Conservation (phyloP, 2,888 invertebrate species). For the Ophion ellenae region DNA sequence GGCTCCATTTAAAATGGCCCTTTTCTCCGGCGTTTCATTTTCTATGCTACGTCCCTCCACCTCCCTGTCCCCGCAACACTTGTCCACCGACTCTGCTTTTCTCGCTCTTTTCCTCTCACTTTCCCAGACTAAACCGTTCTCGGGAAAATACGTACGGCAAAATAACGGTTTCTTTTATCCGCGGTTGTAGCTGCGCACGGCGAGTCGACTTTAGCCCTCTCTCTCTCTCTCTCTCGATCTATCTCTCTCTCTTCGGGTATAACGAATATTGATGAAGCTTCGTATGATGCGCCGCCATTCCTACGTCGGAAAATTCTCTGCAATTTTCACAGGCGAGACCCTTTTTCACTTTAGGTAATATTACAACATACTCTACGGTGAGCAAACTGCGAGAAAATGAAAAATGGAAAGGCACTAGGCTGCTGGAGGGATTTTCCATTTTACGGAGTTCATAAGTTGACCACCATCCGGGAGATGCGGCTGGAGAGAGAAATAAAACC, state of each 20-base stretch:
- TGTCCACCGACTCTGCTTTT: background rate
- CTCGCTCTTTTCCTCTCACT: slow-evolving; percentile 12
- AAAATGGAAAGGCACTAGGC: background rate
- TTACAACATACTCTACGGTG: background rate
- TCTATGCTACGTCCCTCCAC: slow-evolving; percentile 49
- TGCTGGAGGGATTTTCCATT: background rate
- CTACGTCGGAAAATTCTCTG: slow-evolving; percentile 11
- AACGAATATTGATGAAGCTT: slow-evolving; percentile 36
- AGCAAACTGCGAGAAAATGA: background rate
- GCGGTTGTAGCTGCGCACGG: background rate
- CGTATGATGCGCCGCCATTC: slow-evolving; percentile 21
- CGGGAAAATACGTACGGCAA: slow-evolving; percentile 10
- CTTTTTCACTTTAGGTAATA: background rate
- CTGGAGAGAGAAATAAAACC: too few species aligned
- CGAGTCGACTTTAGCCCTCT: background rate
- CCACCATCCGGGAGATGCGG: background rate
- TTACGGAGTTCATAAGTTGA: background rate
- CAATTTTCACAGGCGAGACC: background rate
- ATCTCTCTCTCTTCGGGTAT: slow-evolving; percentile 1
- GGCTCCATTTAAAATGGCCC: slow-evolving; percentile 66
- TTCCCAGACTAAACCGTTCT: slow-evolving; percentile 15
- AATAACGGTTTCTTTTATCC: slow-evolving; percentile 16
- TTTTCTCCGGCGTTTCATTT: slow-evolving; percentile 62
- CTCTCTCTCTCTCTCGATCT: background rate
- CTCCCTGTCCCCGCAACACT: slow-evolving; percentile 2